phyloP scores from a whole-genome alignment of 2,797 vertebrate genomes.

The Sparidentex hasta region DNA sequence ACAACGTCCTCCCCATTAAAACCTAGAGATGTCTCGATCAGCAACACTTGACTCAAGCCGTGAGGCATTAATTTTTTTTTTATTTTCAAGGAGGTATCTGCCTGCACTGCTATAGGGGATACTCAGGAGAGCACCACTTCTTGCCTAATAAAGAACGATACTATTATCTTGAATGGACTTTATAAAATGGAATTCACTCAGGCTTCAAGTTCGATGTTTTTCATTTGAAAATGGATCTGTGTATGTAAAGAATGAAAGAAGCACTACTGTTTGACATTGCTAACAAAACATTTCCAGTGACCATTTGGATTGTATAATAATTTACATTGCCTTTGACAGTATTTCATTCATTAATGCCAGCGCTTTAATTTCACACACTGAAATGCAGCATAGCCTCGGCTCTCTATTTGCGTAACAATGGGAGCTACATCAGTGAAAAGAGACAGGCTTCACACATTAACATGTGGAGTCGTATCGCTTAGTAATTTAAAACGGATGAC shows the following conservation, averaged over 20 bases:
- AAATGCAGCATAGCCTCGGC: constrained; percentile 23
- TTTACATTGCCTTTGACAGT: constrained; percentile 4
- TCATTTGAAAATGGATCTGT: constrained; percentile 1
- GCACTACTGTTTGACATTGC: constrained; percentile 30
- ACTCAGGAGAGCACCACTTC: constrained; percentile 47
- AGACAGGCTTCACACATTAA: not conserved
- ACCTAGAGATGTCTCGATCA: constrained; percentile 53
- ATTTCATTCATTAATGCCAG: constrained; percentile 35
- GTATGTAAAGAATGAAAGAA: constrained; percentile 21
- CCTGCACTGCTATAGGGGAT: constrained; percentile 22
- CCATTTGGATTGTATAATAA: constrained; percentile 1
- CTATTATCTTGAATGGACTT: constrained; percentile 19
- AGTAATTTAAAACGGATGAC: constrained; percentile 22
- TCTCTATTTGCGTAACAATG: constrained; percentile 24
- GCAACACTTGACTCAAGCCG: constrained; percentile 26
- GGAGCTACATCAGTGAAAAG: constrained; percentile 12
- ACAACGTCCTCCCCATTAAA: constrained; percentile 92
- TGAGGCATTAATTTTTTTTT: constrained; percentile 31
- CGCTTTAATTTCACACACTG: constrained; percentile 22
- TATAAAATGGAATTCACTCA: constrained; percentile 22
- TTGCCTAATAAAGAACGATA: constrained; percentile 14
- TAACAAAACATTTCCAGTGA: constrained; percentile 38
- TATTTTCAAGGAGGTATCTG: constrained; percentile 29
- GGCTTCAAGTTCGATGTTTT: constrained; percentile 19
- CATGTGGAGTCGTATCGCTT: constrained; percentile 1